A percentile compares a stretch with the other conserved stretches of the same genome.
phyloP scores from a whole-genome alignment of 2,888 invertebrate genomes.

The Subacronicta megacephala region DNA sequence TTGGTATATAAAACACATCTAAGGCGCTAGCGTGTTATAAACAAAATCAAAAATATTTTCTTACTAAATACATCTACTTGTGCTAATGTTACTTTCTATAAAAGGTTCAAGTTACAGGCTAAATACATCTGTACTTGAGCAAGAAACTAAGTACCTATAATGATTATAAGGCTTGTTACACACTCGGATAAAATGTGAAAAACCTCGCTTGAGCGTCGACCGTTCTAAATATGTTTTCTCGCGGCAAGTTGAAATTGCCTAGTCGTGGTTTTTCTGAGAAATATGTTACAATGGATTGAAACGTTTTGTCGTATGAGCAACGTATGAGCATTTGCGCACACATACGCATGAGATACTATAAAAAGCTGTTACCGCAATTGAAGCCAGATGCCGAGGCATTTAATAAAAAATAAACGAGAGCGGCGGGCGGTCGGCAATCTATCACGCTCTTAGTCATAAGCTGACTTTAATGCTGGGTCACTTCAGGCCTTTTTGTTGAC shows the following conservation, averaged over 20 bases:
- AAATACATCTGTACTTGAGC: not conserved
- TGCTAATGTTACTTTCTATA: too few species aligned
- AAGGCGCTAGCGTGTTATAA: too few species aligned
- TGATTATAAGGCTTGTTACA: not conserved
- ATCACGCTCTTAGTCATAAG: constrained; percentile 87
- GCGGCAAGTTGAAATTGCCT: not conserved
- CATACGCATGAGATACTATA: constrained; percentile 67
- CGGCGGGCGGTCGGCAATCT: constrained; percentile 79
- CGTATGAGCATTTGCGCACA: constrained; percentile 57
- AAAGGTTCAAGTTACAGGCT: too few species aligned
- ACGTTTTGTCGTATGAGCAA: constrained; percentile 60
- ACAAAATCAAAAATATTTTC: too few species aligned
- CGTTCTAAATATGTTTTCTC: constrained; percentile 1
- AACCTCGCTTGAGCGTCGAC: not conserved
- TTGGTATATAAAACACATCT: too few species aligned
- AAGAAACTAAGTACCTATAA: not conserved
- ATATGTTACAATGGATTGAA: constrained; percentile 42
- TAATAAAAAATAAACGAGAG: constrained; percentile 85
- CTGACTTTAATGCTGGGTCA: constrained; percentile 88
- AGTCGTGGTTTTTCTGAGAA: constrained; percentile 1
- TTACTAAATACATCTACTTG: too few species aligned
- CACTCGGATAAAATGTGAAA: not conserved
- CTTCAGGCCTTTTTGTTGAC: constrained; percentile 87
- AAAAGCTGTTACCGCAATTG: constrained; percentile 83
- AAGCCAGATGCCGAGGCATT: constrained; percentile 81